Evolutionary conservation across 2,113 vertebrate genomes (phyloP), one percentile per base, ranked within the genome.

Genomic region (Hoplias malabaricus): DNA sequence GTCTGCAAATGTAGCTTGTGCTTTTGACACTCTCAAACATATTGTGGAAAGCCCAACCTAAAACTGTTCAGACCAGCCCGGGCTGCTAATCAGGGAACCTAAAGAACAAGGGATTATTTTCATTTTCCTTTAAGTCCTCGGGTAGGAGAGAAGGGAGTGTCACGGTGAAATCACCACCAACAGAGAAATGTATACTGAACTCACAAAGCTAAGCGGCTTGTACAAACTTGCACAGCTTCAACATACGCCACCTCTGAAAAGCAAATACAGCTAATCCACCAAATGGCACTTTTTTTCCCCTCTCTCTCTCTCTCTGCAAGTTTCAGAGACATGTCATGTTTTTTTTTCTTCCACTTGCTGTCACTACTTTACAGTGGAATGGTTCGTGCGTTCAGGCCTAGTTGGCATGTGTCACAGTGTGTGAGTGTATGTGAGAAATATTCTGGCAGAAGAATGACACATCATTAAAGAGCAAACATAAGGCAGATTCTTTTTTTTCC

Each of bases 191-290:
- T 87, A 85, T 87, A 81, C 81, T 75, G 69, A 85, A 82, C 82
- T 86, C 50, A 84, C 80, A 72, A 82, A 65, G 79, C 80, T 77
- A 77, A 63, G 36, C 14, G 6, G 86, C 91, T 87, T 91, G 90
- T 90, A 84, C 78, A 84, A 91, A 92, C 90, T 86, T 85, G 91
- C 79, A 40, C 34, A 9, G 84, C 80, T 80, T 84, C 65, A 68
- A 78, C 63, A 84, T 62, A 77, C 77, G 72, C 74, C 77, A 81
- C 46, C 78, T 23, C 78, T 56, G 74, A 36, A 56, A 79, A 68
- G 46, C 76, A 82, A 87, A 89, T 85, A 89, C 80, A 85, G 80
- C 79, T 73, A 85, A 85, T 84, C 87, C 86, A 83, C 83, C 78
- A 85, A 65, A 68, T 25, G 11, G 77, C 69, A 77, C 84, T 84